Conservation (phyloP, 2,797 vertebrate species). For the Aselliscus stoliczkanus region DNA sequence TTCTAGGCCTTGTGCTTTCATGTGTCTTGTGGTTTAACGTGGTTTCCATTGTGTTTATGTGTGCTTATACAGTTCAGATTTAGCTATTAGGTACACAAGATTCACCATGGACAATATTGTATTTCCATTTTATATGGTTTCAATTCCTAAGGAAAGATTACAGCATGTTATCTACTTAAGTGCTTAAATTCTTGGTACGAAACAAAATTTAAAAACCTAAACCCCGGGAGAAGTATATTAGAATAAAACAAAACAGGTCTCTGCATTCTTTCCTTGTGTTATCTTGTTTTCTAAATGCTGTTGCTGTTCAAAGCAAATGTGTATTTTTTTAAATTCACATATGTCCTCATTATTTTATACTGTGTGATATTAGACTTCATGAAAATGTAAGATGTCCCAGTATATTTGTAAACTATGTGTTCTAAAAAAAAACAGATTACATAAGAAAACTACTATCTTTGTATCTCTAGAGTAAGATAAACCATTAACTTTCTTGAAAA, state of each 20-base stretch:
- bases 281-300: background rate
- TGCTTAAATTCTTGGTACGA: background rate
- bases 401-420: background rate
- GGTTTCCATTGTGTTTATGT: conserved; percentile 28
- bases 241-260: background rate
- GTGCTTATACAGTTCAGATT: background rate
- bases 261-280: background rate
- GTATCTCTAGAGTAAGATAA: conserved; percentile 50
- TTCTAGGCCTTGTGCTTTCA: background rate
- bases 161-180: background rate
- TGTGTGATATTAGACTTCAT: background rate
- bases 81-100: background rate
- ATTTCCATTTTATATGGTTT: background rate
- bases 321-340: background rate
- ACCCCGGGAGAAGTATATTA: background rate
- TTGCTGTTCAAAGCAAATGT: background rate
- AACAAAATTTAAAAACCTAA: conserved; percentile 37
- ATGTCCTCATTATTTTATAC: background rate
- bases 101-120: background rate
- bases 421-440: conserved; percentile 49
- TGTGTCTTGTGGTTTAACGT: conserved; percentile 4
- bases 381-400: background rate
- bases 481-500: conserved; percentile 64
- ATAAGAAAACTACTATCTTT: conserved; percentile 57
- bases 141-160: background rate